A percentile compares a stretch with the other conserved stretches of the same genome.
Evolutionary conservation across 2,113 vertebrate species (phyloP).

Genomic region (Xiphias gladius): DNA sequence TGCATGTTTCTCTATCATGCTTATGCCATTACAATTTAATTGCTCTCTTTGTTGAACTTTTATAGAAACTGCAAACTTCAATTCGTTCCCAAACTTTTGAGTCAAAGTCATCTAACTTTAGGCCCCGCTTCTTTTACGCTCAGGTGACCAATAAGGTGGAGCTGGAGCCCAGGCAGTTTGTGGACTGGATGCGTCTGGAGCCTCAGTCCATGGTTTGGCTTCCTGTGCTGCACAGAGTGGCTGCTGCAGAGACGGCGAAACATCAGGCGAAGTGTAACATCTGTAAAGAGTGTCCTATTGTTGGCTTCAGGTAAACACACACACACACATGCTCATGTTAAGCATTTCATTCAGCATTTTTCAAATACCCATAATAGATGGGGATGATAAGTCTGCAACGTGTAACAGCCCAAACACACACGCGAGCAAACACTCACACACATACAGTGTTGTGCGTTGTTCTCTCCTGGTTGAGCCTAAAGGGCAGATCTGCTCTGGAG

Average conservation of each 20-base stretch:
- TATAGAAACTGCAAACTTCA: conserved; percentile 33
- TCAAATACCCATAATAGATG: background rate
- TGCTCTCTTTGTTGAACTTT: conserved; percentile 34
- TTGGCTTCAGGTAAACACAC: conserved; percentile 92
- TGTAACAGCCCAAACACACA: conserved; percentile 9
- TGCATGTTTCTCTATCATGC: conserved; percentile 30
- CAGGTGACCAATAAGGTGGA: conserved; percentile 96
- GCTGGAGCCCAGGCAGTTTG: conserved; percentile 93
- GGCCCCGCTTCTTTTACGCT: background rate
- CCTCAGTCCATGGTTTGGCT: conserved; percentile 99
- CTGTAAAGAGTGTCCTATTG: conserved; percentile 98
- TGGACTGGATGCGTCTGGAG: conserved; percentile 97
- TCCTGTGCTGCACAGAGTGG: conserved; percentile 95
- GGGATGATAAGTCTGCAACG: conserved; percentile 22
- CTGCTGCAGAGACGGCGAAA: conserved; percentile 96
- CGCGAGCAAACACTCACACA: conserved; percentile 20
- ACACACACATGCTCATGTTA: background rate
- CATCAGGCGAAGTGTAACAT: conserved; percentile 99
- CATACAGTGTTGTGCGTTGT: conserved; percentile 31
- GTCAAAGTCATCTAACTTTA: conserved; percentile 7
- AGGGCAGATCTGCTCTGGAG: conserved; percentile 80
- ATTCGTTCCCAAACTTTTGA: conserved; percentile 37
- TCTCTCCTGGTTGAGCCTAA: conserved; percentile 72
- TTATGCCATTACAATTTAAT: conserved; percentile 2
- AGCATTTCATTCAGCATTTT: background rate